Evolutionary conservation across 2,888 invertebrate species (phyloP).

Genomic region (Laspeyria flexula): DNA sequence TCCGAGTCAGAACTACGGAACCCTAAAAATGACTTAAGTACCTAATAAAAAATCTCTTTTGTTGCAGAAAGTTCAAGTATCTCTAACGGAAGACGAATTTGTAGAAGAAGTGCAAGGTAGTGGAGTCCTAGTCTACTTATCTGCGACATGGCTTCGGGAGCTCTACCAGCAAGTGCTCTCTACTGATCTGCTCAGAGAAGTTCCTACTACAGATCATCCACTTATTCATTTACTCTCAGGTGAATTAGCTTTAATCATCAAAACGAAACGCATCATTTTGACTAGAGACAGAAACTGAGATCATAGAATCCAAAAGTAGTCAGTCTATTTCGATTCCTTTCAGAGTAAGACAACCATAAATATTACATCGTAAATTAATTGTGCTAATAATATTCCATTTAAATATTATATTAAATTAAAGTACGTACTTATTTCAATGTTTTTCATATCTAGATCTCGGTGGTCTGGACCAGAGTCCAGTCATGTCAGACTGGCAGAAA

Average conservation of each 20-base stretch:
- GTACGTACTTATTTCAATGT: no score
- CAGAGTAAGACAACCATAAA: no score
- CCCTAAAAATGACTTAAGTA: no score
- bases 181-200: constrained; percentile 89
- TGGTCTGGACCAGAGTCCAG: constrained; percentile 93
- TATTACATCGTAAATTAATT: no score
- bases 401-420: no score
- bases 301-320: no score
- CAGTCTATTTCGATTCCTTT: no score
- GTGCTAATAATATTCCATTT: no score
- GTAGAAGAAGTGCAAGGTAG: constrained; percentile 96
- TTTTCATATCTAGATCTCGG: constrained; percentile 88
- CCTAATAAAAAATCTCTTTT: background rate
- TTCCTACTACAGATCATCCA: constrained; percentile 89
- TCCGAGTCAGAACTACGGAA: no score
- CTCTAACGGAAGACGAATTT: constrained; percentile 94
- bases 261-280: no score
- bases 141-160: constrained; percentile 97
- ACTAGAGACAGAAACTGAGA: no score
- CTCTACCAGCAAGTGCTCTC: constrained; percentile 95
- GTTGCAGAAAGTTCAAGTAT: constrained; percentile 73
- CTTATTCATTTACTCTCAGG: constrained; percentile 91
- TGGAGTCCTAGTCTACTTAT: constrained; percentile 96
- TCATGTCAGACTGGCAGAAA: constrained; percentile 95
- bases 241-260: constrained; percentile 56